These are phyloP conservation scores for Micromussa lordhowensis DNA, from an alignment of 92 coral and sea anemone species.

Conservation along the genomic window DNA sequence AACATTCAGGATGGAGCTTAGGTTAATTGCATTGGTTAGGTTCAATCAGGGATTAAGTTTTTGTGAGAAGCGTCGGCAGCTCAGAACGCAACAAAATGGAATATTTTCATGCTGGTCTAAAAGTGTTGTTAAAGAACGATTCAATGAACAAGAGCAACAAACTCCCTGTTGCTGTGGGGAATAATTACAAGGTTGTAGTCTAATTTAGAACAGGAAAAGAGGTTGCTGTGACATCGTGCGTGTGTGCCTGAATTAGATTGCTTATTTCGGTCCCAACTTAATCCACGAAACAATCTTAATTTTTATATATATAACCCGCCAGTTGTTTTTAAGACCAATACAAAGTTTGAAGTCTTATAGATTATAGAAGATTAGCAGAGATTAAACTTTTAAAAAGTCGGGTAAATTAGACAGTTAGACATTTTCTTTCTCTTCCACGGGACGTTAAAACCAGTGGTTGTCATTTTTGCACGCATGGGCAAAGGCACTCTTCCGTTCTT, in stretches of 20 bases:
- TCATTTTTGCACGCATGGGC: neutral
- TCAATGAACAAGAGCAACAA: neutral
- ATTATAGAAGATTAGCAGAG: constrained; percentile 29
- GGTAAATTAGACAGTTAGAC: constrained; percentile 13
- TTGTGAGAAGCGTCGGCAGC: neutral
- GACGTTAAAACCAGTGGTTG: neutral
- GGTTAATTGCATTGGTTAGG: constrained; percentile 18
- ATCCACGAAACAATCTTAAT: constrained; percentile 35
- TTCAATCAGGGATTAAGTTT: constrained; percentile 3
- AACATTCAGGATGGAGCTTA: constrained; percentile 33
- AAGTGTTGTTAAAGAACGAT: no score
- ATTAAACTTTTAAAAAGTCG: constrained; percentile 7
- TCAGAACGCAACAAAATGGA: neutral
- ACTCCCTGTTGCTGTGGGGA: neutral
- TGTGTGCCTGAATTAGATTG: neutral
- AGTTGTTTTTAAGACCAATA: constrained; percentile 50
- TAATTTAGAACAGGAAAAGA: neutral
- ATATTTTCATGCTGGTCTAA: neutral
- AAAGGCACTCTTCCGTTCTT: neutral
- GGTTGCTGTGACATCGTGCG: neutral
- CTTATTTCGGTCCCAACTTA: constrained; percentile 2
- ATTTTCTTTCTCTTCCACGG: neutral
- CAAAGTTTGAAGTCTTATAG: constrained; percentile 28
- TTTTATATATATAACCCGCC: constrained; percentile 16
- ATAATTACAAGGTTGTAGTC: neutral